phyloP scores from a whole-genome alignment of 1,140 invertebrate genomes.

The Periplaneta americana region DNA sequence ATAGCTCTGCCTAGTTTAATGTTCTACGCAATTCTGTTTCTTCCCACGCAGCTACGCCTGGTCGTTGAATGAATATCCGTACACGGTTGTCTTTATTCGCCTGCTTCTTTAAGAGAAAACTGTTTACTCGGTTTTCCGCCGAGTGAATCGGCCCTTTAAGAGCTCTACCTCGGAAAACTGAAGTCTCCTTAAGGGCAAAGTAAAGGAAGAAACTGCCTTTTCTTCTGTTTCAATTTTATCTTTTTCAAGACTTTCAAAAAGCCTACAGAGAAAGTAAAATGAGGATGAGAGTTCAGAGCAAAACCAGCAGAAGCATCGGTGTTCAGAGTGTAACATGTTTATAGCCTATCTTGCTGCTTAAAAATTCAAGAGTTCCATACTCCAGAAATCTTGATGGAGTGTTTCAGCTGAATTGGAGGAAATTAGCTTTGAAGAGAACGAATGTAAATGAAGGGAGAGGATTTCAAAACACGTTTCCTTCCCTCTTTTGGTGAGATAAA shows the following conservation, averaged over 20 bases:
- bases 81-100: too few species aligned
- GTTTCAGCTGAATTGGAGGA: neutral
- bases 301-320: neutral
- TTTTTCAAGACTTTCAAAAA: neutral
- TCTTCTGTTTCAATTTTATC: neutral
- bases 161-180: neutral
- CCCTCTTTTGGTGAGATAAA: too few species aligned
- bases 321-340: neutral
- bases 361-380: neutral
- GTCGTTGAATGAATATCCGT: too few species aligned
- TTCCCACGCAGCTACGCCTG: too few species aligned
- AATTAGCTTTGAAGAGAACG: neutral
- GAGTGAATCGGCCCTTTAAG: neutral
- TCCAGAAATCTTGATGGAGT: neutral
- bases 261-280: neutral
- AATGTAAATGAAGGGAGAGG: neutral
- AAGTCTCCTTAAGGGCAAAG: neutral
- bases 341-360: neutral
- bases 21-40: too few species aligned
- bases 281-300: neutral
- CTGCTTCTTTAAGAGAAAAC: neutral
- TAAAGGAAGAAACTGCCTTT: neutral
- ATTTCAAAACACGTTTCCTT: too few species aligned
- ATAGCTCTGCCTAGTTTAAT: too few species aligned
- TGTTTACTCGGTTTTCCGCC: neutral